phyloP scores from a whole-genome alignment of 2,888 invertebrate species.

The Drosophila paracracens region DNA sequence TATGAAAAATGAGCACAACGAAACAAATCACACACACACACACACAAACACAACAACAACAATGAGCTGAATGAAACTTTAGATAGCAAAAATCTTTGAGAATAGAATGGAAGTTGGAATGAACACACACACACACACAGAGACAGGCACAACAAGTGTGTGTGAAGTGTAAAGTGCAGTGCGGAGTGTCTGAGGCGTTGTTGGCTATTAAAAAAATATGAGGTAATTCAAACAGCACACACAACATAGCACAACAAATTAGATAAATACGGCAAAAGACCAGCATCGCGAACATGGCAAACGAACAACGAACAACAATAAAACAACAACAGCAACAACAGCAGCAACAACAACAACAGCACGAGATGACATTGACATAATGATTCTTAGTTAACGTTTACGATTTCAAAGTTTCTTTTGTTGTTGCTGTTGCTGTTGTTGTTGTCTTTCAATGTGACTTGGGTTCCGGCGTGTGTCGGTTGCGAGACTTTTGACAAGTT shows the following conservation, averaged over 20 bases:
- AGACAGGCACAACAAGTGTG: conserved; percentile 25
- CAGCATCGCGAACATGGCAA: conserved; percentile 49
- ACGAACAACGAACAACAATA: conserved; percentile 34
- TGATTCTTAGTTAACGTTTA: conserved; percentile 73
- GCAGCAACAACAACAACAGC: conserved; percentile 29
- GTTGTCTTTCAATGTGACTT: conserved; percentile 48
- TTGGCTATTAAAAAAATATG: conserved; percentile 49
- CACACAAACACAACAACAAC: conserved; percentile 17
- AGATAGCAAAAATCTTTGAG: conserved; percentile 64
- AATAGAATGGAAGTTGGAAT: conserved; percentile 61
- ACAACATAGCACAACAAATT: conserved; percentile 52
- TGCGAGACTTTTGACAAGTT: conserved; percentile 66
- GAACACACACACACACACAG: conserved; percentile 7
- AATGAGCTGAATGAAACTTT: conserved; percentile 54
- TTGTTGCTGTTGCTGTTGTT: conserved; percentile 26
- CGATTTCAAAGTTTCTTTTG: conserved; percentile 58
- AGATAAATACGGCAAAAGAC: conserved; percentile 51
- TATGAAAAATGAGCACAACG: conserved; percentile 27
- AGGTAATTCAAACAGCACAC: conserved; percentile 67
- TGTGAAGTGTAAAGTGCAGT: conserved; percentile 57
- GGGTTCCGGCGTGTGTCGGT: conserved; percentile 60
- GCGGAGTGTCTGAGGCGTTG: conserved; percentile 16
- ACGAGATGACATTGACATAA: conserved; percentile 74
- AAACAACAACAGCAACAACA: conserved; percentile 18
- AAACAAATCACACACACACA: neutral